Percentiles rank a stretch among this genome's conserved stretches.
phyloP scores from a whole-genome alignment of 1,140 invertebrate species.

The Paraescarpia echinospica region DNA sequence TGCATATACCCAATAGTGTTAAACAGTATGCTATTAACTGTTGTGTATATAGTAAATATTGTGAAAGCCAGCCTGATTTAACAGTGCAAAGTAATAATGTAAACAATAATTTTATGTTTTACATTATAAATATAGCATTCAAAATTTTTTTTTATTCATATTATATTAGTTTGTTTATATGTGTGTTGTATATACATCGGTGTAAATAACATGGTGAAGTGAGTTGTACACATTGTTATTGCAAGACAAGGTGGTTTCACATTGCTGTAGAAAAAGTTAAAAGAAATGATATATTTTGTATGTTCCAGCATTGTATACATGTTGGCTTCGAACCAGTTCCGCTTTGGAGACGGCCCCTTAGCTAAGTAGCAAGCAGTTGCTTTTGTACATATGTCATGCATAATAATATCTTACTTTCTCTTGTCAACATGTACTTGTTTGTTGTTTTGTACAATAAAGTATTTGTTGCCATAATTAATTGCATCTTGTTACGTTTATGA shows the following conservation, averaged over 20 bases:
- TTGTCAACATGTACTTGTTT: neutral
- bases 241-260: neutral
- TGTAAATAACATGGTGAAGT: neutral
- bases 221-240: neutral
- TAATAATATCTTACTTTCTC: neutral
- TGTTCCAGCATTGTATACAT: neutral
- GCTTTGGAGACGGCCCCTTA: neutral
- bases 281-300: neutral
- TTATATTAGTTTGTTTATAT: neutral
- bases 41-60: too few relatives aligned
- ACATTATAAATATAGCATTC: neutral
- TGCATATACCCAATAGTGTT: neutral
- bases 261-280: neutral
- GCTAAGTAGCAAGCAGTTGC: neutral
- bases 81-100: neutral
- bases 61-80: neutral
- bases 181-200: neutral
- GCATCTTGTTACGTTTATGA: neutral
- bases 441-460: constrained; percentile 6
- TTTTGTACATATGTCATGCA: neutral
- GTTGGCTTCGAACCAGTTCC: neutral
- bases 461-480: neutral
- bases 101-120: neutral
- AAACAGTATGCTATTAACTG: neutral
- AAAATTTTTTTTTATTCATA: neutral